Evolutionary conservation across 2,888 invertebrate species (phyloP).

Genomic region (Seira sanloemensis): DNA sequence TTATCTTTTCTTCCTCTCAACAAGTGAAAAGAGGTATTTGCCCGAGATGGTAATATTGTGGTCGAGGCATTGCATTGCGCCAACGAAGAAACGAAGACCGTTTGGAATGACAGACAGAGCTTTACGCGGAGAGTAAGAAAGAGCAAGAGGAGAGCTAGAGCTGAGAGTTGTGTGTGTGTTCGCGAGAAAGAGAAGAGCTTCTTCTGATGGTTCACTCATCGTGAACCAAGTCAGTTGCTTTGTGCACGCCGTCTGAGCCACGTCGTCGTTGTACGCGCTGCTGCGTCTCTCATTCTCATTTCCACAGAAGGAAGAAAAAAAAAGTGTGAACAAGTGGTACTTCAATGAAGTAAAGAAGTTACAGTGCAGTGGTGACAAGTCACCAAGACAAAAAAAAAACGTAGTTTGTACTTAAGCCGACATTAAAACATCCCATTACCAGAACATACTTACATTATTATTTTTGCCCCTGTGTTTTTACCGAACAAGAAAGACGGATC

Average conservation of each 20-base stretch:
- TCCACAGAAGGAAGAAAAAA: background rate
- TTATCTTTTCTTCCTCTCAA: background rate
- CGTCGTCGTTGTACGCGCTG: background rate
- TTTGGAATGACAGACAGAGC: background rate
- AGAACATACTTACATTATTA: no score
- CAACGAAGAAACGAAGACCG: no score
- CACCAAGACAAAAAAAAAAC: no score
- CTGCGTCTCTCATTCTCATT: background rate
- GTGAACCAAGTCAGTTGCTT: conserved; percentile 18
- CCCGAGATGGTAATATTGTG: background rate
- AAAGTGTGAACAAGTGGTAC: background rate
- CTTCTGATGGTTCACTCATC: conserved; percentile 10
- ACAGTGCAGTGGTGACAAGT: background rate
- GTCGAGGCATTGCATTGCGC: background rate
- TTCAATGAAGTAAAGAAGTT: background rate
- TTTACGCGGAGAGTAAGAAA: background rate
- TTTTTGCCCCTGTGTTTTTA: no score
- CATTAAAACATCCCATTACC: background rate
- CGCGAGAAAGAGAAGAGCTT: background rate
- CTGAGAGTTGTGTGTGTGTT: background rate
- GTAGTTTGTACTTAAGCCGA: background rate
- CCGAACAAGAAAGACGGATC: no score
- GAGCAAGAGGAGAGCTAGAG: background rate
- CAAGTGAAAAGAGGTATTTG: background rate
- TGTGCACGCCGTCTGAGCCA: conserved; percentile 40